A percentile compares a stretch with the other conserved stretches of the same genome.
Evolutionary conservation across 2,888 invertebrate genomes (phyloP).

Genomic region (Ctena decussata): DNA sequence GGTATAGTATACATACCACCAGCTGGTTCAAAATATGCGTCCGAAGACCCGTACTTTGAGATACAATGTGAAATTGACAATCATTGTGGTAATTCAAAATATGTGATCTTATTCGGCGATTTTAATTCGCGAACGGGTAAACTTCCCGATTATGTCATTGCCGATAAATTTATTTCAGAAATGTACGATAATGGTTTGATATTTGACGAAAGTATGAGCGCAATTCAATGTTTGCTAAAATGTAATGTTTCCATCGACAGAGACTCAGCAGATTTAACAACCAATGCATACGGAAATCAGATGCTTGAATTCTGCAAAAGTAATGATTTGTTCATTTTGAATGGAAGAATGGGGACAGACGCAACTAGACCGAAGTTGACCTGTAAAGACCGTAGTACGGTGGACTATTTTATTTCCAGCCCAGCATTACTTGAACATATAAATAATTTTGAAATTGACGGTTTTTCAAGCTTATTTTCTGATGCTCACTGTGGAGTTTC

Average conservation of each 20-base stretch:
- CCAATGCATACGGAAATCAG: not conserved
- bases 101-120: constrained; percentile 5
- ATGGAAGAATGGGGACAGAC: too few relatives aligned
- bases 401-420: too few relatives aligned
- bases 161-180: not conserved
- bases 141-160: not conserved
- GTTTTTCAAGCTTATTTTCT: too few relatives aligned
- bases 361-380: too few relatives aligned
- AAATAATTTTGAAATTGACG: too few relatives aligned
- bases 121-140: not conserved
- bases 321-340: too few relatives aligned
- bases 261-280: not conserved
- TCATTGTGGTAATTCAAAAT: not conserved
- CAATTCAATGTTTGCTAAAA: not conserved
- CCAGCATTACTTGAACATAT: too few relatives aligned
- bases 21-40: too few relatives aligned
- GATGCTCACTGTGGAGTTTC: too few relatives aligned
- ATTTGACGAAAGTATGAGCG: not conserved
- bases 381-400: too few relatives aligned
- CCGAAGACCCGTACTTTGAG: constrained; percentile 23
- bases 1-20: too few relatives aligned
- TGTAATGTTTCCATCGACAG: not conserved
- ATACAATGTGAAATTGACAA: constrained; percentile 11
- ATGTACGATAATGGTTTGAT: not conserved
- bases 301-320: not conserved